Evolutionary conservation across 2,113 vertebrate species (phyloP).

Genomic region (Crotophaga sulcirostris): DNA sequence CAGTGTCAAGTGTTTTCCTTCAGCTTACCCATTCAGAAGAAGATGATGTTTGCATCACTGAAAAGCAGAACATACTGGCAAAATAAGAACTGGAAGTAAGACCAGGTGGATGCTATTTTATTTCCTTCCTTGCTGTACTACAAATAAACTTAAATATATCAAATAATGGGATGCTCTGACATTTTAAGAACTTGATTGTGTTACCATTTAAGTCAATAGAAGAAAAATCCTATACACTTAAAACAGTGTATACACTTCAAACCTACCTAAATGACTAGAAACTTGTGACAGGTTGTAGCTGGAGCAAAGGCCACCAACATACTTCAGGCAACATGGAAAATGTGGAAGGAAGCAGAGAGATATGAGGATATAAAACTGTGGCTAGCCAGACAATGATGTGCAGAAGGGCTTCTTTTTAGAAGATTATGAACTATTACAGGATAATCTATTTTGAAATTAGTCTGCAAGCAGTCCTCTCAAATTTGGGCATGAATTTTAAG

Average conservation of each 20-base stretch:
- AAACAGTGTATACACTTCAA: background rate
- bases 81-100: conserved; percentile 22
- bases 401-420: background rate
- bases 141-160: background rate
- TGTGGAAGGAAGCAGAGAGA: background rate
- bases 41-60: background rate
- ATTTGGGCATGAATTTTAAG: background rate
- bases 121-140: background rate
- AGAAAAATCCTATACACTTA: background rate
- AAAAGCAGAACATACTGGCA: conserved; percentile 44
- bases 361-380: background rate
- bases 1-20: background rate
- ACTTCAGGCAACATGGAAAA: background rate
- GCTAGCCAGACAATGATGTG: background rate
- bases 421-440: background rate
- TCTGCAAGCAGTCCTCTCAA: background rate
- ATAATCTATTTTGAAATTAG: background rate
- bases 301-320: background rate
- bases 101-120: background rate
- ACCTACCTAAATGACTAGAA: background rate
- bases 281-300: background rate
- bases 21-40: conserved; percentile 1
- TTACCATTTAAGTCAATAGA: background rate
- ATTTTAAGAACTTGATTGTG: background rate
- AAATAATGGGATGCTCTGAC: background rate